Conservation (phyloP, 1,140 invertebrate genomes). For the Bombus vancouverensis region DNA sequence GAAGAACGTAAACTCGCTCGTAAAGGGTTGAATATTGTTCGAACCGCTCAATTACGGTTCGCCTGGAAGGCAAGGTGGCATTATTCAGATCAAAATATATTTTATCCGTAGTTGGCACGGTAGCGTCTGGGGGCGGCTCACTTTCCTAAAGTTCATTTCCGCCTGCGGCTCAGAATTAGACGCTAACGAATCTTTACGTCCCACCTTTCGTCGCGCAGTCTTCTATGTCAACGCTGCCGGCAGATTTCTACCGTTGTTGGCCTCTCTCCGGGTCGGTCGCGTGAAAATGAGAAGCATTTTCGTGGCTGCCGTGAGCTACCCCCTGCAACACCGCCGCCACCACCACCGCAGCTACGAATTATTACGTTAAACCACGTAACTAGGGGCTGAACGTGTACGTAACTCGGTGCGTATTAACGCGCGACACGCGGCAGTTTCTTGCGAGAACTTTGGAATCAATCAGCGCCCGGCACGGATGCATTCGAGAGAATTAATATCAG, state of each 20-base stretch:
- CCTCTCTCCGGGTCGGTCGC: constrained; percentile 42
- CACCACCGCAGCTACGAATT: constrained; percentile 50
- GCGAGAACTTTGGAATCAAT: constrained; percentile 68
- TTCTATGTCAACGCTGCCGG: constrained; percentile 60
- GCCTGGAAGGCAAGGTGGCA: constrained; percentile 23
- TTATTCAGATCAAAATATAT: constrained; percentile 55
- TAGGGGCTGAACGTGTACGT: constrained; percentile 68
- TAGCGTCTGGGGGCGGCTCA: constrained; percentile 23
- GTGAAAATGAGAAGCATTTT: constrained; percentile 68
- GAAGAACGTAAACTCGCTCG: not conserved
- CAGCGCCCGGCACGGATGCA: constrained; percentile 67
- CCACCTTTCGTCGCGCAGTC: constrained; percentile 53
- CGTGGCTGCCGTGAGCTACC: constrained; percentile 44
- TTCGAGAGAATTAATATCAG: constrained; percentile 70
- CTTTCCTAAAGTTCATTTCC: constrained; percentile 52
- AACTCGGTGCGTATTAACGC: constrained; percentile 65
- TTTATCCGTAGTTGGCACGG: constrained; percentile 21
- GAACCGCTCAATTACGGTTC: constrained; percentile 15
- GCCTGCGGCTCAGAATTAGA: constrained; percentile 59
- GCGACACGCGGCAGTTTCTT: constrained; percentile 64
- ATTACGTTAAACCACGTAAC: constrained; percentile 69
- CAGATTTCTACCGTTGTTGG: constrained; percentile 57
- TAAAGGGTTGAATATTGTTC: not conserved
- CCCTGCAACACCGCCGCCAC: not conserved
- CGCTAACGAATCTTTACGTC: constrained; percentile 68